Base-by-base conservation (phyloP, 2,888 invertebrate species). In the Psylliodes chrysocephalus region DNA sequence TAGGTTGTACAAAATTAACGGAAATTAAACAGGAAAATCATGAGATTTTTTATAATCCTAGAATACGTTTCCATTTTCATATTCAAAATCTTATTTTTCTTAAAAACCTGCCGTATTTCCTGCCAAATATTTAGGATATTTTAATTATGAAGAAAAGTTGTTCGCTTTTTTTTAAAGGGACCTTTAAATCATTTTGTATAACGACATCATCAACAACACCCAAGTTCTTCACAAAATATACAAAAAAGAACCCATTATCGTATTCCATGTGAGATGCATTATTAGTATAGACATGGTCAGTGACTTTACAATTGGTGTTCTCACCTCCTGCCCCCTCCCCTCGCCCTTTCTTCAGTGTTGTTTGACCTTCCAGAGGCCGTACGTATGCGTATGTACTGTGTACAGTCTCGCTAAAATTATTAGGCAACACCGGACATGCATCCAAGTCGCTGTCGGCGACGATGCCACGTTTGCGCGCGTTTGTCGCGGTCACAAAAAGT, bases 351-450 rank as follows among this genome's bases (percentile, higher is more conserved):
- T 51, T 55, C 51, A 42, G 64, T 60, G 63, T 73, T 61, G 70
- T 73, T 72, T 79, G 81, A 79, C 79, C 81, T 81, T 81, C 78
- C 78, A 77, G 79, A 80, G 81, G 80, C 78, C 80, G 80, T 75
- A 74, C 72, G 73, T 69, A 68, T 49, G 28, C 18, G 46, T 56
- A 38, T 54, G 54, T 54, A 54, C 54, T 30, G 28, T 55, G 54
- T 55, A 53, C 53, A 54, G 60, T 53, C 53, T 52, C 60, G 53
- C 73, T 77, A 74, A 78, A 78, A 78, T 77, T 74, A 72, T 75
- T 69, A 68, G 60, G 60, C 63, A 66, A 63, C 66, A 49, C 63
- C 66, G 63, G 53, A 59, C 57, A 53, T 53, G 52, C 54, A 38
- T 51, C 42, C 51, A 52, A 52, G 47, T 53, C 33, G 28, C 38